A percentile compares a stretch with the other conserved stretches of the same genome.
Conservation (phyloP, 2,797 vertebrate species). For the Gila robusta region DNA sequence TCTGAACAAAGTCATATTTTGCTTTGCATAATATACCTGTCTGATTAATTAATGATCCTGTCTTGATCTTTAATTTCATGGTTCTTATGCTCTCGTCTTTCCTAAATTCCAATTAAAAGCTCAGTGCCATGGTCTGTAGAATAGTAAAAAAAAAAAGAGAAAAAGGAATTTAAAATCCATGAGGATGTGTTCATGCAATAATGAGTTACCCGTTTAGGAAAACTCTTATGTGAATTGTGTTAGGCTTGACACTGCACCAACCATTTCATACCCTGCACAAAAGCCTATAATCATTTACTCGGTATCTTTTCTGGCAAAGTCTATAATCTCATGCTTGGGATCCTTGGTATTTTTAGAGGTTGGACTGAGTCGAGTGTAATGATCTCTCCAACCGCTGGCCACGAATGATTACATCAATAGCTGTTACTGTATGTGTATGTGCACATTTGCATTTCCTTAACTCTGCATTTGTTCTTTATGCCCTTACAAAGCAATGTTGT, state of each 20-base stretch:
- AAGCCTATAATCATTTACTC: slow-evolving; percentile 78
- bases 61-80: slow-evolving; percentile 16
- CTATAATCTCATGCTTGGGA: slow-evolving; percentile 76
- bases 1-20: not conserved
- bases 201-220: slow-evolving; percentile 28
- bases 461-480: not conserved
- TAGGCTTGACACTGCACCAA: slow-evolving; percentile 74
- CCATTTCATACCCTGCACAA: slow-evolving; percentile 78
- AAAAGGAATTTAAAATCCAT: slow-evolving; percentile 1
- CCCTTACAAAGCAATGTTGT: not conserved
- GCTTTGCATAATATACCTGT: slow-evolving; percentile 25
- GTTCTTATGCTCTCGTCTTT: slow-evolving; percentile 6
- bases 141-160: not conserved
- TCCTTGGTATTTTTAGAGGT: slow-evolving; percentile 75
- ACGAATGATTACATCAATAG: slow-evolving; percentile 40
- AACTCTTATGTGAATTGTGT: slow-evolving; percentile 54
- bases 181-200: slow-evolving; percentile 15
- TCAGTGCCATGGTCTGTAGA: slow-evolving; percentile 22
- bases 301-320: slow-evolving; percentile 66
- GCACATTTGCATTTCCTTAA: slow-evolving; percentile 1
- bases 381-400: slow-evolving; percentile 63
- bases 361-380: slow-evolving; percentile 73
- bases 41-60: slow-evolving; percentile 14
- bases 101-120: slow-evolving; percentile 31
- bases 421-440: slow-evolving; percentile 23